phyloP scores from a whole-genome alignment of 1,140 invertebrate species.

The Zeugodacus cucurbitae region DNA sequence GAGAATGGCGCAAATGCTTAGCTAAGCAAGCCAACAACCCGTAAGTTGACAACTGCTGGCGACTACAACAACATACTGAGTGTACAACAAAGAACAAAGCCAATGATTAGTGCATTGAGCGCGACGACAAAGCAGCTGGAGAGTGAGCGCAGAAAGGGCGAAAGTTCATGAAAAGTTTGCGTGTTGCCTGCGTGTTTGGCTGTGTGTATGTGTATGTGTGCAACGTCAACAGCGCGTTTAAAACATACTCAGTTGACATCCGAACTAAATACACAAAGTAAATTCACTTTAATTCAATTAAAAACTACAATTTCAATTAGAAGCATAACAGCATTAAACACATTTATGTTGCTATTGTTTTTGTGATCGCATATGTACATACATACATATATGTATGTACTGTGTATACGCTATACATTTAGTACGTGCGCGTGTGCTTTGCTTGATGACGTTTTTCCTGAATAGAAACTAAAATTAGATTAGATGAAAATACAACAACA shows the following conservation, averaged over 20 bases:
- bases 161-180: background rate
- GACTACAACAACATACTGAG: background rate
- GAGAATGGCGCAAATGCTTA: background rate
- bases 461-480: background rate
- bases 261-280: background rate
- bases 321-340: background rate
- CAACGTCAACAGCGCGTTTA: background rate
- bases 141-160: background rate
- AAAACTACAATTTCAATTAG: constrained; percentile 36
- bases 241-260: constrained; percentile 22
- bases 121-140: background rate
- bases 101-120: background rate
- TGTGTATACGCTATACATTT: too few relatives aligned
- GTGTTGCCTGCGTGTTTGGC: background rate
- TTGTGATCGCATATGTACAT: background rate
- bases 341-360: background rate
- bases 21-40: constrained; percentile 35
- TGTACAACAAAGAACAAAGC: background rate
- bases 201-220: too few relatives aligned
- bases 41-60: background rate
- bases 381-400: background rate
- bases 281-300: constrained; percentile 39
- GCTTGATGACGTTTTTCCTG: background rate
- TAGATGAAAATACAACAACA: background rate
- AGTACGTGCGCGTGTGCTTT: background rate